Percentiles rank a stretch among this genome's conserved stretches.
These are phyloP conservation scores for Anthoscopus minutus DNA, from an alignment of 2,113 vertebrate genomes.

Conservation along the genomic window DNA sequence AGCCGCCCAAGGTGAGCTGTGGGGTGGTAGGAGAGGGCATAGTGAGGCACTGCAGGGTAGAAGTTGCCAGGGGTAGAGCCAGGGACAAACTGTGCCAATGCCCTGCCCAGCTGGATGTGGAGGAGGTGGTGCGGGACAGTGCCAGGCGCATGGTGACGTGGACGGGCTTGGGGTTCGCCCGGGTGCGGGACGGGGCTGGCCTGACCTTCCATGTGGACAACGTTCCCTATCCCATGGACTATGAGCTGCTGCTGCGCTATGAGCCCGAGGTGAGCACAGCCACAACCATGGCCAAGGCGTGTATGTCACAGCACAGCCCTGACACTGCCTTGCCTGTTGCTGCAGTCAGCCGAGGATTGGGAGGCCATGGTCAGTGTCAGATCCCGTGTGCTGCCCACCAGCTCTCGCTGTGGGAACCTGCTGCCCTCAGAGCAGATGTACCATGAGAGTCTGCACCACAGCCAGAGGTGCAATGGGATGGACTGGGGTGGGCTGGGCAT, in stretches of 20 bases:
- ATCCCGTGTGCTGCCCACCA: slow-evolving; percentile 75
- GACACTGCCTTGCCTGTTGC: background rate
- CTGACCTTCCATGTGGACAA: slow-evolving; percentile 78
- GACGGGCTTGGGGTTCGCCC: slow-evolving; percentile 79
- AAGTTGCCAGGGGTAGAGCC: accelerated
- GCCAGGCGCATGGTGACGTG: slow-evolving; percentile 72
- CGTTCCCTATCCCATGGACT: slow-evolving; percentile 83
- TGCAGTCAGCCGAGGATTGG: slow-evolving; percentile 85
- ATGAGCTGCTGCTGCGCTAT: slow-evolving; percentile 82
- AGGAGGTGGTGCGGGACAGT: slow-evolving; percentile 58
- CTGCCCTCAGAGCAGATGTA: slow-evolving; percentile 84
- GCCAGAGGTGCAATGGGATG: background rate
- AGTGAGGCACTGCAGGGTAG: accelerated
- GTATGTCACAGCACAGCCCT: background rate
- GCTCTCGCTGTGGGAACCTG: slow-evolving; percentile 80
- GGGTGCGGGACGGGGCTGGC: slow-evolving; percentile 79
- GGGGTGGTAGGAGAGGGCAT: too few species aligned
- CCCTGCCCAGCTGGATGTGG: slow-evolving; percentile 72
- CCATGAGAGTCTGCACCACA: slow-evolving; percentile 73
- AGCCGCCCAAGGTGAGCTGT: slow-evolving; percentile 73
- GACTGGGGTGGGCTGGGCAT: background rate
- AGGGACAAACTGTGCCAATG: background rate
- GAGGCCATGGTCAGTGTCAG: slow-evolving; percentile 79
- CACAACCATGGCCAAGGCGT: accelerated
- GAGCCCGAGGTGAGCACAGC: slow-evolving; percentile 75